Evolutionary conservation across 2,113 vertebrate genomes (phyloP).

Genomic region (Hydrochoerus hydrochaeris): DNA sequence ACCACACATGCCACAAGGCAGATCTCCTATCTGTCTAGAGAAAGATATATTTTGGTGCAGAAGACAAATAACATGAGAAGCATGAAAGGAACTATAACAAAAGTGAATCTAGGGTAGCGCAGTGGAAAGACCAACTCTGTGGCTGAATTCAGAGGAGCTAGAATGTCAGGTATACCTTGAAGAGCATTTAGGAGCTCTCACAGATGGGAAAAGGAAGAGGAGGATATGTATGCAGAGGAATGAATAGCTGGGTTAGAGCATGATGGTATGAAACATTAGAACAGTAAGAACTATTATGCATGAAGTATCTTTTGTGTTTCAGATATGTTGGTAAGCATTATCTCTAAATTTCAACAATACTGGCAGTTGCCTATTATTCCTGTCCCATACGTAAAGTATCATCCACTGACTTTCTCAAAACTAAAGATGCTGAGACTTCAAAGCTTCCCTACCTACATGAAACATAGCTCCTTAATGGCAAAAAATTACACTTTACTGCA

Average conservation of each 20-base stretch:
- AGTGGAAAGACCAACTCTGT: background rate
- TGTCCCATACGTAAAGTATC: background rate
- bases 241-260: background rate
- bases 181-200: background rate
- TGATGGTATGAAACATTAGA: background rate
- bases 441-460: background rate
- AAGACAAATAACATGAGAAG: background rate
- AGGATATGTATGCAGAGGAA: background rate
- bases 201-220: background rate
- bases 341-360: background rate
- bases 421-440: background rate
- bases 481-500: background rate
- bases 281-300: background rate
- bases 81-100: background rate
- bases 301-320: background rate
- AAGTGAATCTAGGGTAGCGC: background rate
- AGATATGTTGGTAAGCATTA: background rate
- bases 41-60: background rate
- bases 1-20: background rate
- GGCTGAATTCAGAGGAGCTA: background rate
- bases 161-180: background rate
- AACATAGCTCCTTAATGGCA: background rate
- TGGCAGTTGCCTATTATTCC: background rate
- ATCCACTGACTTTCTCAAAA: constrained; percentile 7
- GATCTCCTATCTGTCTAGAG: background rate